phyloP scores from a whole-genome alignment of 2,797 vertebrate genomes.

The Percopsis omiscomaycus region DNA sequence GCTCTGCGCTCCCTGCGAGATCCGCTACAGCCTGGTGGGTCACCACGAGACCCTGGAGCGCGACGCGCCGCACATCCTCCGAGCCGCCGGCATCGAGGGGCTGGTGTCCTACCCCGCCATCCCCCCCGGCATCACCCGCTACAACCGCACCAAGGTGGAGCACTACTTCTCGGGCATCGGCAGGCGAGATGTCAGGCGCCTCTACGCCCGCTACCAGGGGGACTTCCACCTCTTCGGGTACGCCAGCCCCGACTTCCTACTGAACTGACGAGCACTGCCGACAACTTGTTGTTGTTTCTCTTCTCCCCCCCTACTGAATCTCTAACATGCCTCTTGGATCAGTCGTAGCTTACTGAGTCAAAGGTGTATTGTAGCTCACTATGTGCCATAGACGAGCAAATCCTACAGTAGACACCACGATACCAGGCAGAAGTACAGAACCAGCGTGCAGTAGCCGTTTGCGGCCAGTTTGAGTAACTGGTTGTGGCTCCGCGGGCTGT shows the following conservation, averaged over 20 bases:
- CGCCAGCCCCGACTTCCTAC: constrained; percentile 87
- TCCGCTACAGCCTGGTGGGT: constrained; percentile 86
- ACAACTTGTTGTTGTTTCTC: constrained; percentile 6
- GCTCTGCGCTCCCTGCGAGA: constrained; percentile 93
- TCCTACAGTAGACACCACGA: neutral
- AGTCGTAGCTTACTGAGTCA: constrained; percentile 16
- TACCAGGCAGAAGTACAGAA: neutral
- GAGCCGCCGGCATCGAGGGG: constrained; percentile 83
- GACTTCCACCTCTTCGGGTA: constrained; percentile 96
- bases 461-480: constrained; percentile 12
- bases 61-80: constrained; percentile 89
- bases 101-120: constrained; percentile 95
- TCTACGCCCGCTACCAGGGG: constrained; percentile 87
- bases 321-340: constrained; percentile 10
- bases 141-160: constrained; percentile 94
- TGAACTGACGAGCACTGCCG: constrained; percentile 68
- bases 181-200: constrained; percentile 87
- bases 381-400: constrained; percentile 1
- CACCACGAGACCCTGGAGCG: constrained; percentile 95
- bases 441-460: neutral
- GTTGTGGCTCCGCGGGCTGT: constrained; percentile 4
- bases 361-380: constrained; percentile 17
- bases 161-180: constrained; percentile 89
- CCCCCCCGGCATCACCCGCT: constrained; percentile 90
- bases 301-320: neutral